A percentile compares a stretch with the other conserved stretches of the same genome.
Evolutionary conservation across 2,113 vertebrate species (phyloP).

Genomic region (Poeciliopsis turrubarensis): DNA sequence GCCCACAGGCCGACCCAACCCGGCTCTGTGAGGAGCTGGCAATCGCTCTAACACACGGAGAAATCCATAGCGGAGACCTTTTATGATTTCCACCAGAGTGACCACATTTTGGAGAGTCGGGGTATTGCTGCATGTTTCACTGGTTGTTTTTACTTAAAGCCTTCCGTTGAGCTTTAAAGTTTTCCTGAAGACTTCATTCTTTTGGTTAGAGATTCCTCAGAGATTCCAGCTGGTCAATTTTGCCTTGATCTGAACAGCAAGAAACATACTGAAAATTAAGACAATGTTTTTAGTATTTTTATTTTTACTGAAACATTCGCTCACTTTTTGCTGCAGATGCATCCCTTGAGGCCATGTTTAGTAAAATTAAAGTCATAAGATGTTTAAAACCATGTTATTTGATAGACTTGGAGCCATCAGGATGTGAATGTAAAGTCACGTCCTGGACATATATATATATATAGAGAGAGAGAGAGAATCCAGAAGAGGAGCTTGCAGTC

Average conservation of each 20-base stretch:
- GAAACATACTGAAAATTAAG: not conserved
- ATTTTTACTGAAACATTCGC: too few relatives aligned
- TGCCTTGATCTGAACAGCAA: not conserved
- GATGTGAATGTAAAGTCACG: too few relatives aligned
- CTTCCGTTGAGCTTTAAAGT: not conserved
- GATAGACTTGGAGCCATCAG: too few relatives aligned
- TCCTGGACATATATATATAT: too few relatives aligned
- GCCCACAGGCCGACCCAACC: constrained; percentile 20
- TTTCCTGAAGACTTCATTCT: not conserved
- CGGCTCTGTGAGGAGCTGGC: constrained; percentile 27
- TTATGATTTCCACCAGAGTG: constrained; percentile 37
- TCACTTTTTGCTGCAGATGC: too few relatives aligned
- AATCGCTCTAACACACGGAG: constrained; percentile 50
- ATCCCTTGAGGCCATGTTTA: too few relatives aligned
- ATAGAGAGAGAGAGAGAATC: too few relatives aligned
- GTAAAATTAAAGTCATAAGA: too few relatives aligned
- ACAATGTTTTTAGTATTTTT: too few relatives aligned
- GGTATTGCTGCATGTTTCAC: not conserved
- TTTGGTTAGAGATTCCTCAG: not conserved
- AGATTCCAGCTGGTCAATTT: not conserved
- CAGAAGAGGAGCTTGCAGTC: too few relatives aligned
- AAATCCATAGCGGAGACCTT: constrained; percentile 32
- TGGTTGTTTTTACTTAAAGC: not conserved
- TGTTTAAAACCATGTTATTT: too few relatives aligned
- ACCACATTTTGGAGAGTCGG: constrained; percentile 15